Percentiles rank a stretch among this genome's conserved stretches.
Evolutionary conservation across 2,113 vertebrate species (phyloP).

Genomic region (Leptosomus discolor): DNA sequence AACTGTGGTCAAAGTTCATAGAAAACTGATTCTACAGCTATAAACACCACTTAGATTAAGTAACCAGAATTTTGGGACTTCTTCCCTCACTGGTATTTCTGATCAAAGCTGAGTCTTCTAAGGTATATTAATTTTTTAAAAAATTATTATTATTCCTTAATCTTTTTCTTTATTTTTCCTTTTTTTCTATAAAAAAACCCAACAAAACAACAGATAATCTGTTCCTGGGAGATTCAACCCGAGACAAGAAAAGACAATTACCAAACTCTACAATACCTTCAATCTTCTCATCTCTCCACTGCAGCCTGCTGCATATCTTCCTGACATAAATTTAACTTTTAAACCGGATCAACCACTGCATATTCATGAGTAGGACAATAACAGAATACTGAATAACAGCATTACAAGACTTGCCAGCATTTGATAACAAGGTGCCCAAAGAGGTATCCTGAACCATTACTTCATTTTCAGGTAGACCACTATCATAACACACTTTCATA

Average conservation of each 20-base stretch:
- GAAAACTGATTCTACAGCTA: neutral
- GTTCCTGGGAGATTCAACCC: neutral
- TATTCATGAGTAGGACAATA: neutral
- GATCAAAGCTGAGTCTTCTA: neutral
- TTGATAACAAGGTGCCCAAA: neutral
- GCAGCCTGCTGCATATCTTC: neutral
- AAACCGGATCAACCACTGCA: neutral
- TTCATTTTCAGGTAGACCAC: neutral
- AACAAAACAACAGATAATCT: neutral
- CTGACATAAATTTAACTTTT: neutral
- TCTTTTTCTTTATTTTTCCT: neutral
- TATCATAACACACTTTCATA: neutral
- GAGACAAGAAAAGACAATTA: neutral
- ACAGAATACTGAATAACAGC: neutral
- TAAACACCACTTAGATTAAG: neutral
- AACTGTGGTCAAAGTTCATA: neutral
- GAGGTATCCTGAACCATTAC: neutral
- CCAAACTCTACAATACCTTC: neutral
- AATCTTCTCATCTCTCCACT: neutral
- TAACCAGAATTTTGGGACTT: neutral
- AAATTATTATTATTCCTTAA: neutral
- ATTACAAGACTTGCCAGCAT: neutral
- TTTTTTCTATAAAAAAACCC: neutral
- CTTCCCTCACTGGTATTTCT: neutral
- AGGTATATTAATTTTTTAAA: neutral